A percentile compares a stretch with the other conserved stretches of the same genome.
Evolutionary conservation across 35 echinoderm and acorn worm genomes (phyloP).

Genomic region (Ophioderma brevispina): DNA sequence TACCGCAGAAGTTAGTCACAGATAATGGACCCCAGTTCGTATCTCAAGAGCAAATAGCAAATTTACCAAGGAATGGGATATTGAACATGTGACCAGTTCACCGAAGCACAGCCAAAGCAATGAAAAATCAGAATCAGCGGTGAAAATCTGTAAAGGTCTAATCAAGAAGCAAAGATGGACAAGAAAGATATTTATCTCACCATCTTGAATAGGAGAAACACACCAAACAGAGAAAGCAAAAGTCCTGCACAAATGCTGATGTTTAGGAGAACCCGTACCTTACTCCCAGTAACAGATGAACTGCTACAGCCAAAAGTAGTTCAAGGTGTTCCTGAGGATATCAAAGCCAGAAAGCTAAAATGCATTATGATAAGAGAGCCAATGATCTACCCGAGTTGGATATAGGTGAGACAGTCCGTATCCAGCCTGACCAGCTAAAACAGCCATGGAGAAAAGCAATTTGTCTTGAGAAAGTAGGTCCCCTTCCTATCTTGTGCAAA

Average conservation of each 20-base stretch:
- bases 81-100: too few species aligned
- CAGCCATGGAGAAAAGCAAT: constrained; percentile 49
- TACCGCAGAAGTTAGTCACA: constrained; percentile 50
- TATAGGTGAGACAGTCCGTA: too few species aligned
- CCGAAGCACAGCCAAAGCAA: too few species aligned
- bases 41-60: not conserved
- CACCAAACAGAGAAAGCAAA: constrained; percentile 41
- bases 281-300: constrained; percentile 57
- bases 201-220: constrained; percentile 74
- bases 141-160: constrained; percentile 71
- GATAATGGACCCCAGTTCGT: constrained; percentile 69
- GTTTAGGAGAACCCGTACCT: constrained; percentile 56
- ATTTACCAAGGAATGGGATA: too few species aligned
- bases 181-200: constrained; percentile 42
- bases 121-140: too few species aligned
- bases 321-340: too few species aligned
- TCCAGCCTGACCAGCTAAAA: too few species aligned
- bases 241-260: constrained; percentile 81
- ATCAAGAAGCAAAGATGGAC: constrained; percentile 61
- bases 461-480: constrained; percentile 22
- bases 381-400: constrained; percentile 73
- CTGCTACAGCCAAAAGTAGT: constrained; percentile 55
- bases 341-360: constrained; percentile 63
- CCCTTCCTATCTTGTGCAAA: not conserved
- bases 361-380: constrained; percentile 63